Evolutionary conservation across 2,888 invertebrate species (phyloP).

Genomic region (Ctena decussata): DNA sequence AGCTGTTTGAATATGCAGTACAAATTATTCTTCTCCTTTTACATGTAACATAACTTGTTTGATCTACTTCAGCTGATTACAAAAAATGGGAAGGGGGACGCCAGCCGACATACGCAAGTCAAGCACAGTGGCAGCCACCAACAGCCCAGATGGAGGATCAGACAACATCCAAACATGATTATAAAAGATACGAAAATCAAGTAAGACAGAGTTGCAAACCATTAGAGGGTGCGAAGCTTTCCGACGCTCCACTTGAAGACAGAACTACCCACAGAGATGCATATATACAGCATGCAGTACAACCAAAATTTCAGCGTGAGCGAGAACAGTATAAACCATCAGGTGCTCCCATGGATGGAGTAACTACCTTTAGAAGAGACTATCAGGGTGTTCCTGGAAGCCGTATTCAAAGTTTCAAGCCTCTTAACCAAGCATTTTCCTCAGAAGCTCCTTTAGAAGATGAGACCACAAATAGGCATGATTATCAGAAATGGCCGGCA

Average conservation of each 20-base stretch:
- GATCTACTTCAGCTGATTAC: slow-evolving; percentile 84
- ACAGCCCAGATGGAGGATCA: slow-evolving; percentile 83
- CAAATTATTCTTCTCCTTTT: no score
- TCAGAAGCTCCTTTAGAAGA: slow-evolving; percentile 85
- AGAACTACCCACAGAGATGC: slow-evolving; percentile 84
- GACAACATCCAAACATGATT: slow-evolving; percentile 85
- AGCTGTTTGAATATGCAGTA: no score
- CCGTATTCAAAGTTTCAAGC: slow-evolving; percentile 82
- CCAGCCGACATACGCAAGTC: slow-evolving; percentile 65
- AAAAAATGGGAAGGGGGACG: slow-evolving; percentile 81
- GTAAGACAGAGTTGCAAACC: slow-evolving; percentile 83
- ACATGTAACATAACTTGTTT: no score
- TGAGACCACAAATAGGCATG: slow-evolving; percentile 84
- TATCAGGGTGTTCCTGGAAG: slow-evolving; percentile 75
- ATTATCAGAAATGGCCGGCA: slow-evolving; percentile 81
- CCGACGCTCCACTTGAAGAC: slow-evolving; percentile 84
- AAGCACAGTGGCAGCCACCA: slow-evolving; percentile 80
- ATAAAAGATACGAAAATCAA: slow-evolving; percentile 75
- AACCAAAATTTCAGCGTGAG: slow-evolving; percentile 73
- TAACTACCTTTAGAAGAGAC: slow-evolving; percentile 83
- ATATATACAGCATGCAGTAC: slow-evolving; percentile 84
- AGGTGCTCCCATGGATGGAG: slow-evolving; percentile 82
- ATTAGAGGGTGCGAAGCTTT: slow-evolving; percentile 76
- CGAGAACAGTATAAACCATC: slow-evolving; percentile 79
- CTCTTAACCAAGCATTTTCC: slow-evolving; percentile 81